phyloP scores from a whole-genome alignment of 1,140 invertebrate genomes.

The Drosophila guanche region DNA sequence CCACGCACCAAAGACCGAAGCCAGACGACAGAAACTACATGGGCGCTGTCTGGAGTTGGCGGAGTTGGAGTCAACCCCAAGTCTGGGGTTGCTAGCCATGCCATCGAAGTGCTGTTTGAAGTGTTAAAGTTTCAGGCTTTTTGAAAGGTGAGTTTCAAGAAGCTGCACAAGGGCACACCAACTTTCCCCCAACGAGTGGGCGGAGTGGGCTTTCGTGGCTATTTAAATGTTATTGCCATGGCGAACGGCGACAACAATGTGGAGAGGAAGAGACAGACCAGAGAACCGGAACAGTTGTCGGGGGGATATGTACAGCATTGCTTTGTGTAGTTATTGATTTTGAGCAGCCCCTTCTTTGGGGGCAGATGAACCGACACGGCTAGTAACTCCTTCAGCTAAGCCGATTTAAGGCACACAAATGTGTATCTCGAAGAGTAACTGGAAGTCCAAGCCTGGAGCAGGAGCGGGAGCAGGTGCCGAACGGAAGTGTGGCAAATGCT shows the following conservation, averaged over 20 bases:
- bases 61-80: conserved; percentile 3
- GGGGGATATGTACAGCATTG: conserved; percentile 4
- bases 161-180: conserved; percentile 14
- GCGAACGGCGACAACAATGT: conserved; percentile 62
- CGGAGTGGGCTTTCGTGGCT: conserved; percentile 5
- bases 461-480: conserved; percentile 19
- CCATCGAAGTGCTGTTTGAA: conserved; percentile 25
- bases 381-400: conserved; percentile 41
- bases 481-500: conserved; percentile 78
- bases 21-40: conserved; percentile 49
- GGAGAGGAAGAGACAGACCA: neutral
- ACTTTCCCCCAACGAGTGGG: neutral
- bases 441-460: conserved; percentile 39
- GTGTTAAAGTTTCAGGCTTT: conserved; percentile 52
- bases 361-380: conserved; percentile 47
- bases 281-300: neutral
- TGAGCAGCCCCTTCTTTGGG: conserved; percentile 10
- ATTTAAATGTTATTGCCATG: conserved; percentile 77
- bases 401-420: conserved; percentile 75
- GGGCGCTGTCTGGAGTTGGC: neutral
- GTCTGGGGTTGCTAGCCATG: conserved; percentile 42
- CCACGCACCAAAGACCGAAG: conserved; percentile 25
- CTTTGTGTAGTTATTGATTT: conserved; percentile 60
- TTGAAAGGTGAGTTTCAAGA: conserved; percentile 46
- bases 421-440: conserved; percentile 58